Evolutionary conservation across 2,888 invertebrate genomes (phyloP).

Genomic region (Orthosia gothica): DNA sequence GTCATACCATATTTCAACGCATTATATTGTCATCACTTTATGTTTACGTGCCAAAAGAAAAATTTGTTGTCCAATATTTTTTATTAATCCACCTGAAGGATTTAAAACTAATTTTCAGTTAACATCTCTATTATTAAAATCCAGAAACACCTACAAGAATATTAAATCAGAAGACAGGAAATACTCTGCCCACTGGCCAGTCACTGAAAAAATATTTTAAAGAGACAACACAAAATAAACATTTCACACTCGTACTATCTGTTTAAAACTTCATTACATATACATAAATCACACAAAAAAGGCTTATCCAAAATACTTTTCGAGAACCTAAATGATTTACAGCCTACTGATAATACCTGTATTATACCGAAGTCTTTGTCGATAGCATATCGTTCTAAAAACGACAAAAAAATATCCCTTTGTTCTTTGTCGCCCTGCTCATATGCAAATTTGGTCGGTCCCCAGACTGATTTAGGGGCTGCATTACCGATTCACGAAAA

Average conservation of each 20-base stretch:
- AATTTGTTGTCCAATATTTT: too few relatives aligned
- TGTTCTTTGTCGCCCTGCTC: conserved; percentile 90
- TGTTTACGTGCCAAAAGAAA: too few relatives aligned
- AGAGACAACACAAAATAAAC: conserved; percentile 12
- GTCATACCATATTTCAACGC: too few relatives aligned
- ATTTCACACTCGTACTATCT: conserved; percentile 32
- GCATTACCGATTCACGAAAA: conserved; percentile 84
- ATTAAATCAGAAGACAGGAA: background rate
- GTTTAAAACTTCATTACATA: conserved; percentile 61
- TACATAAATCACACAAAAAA: conserved; percentile 68
- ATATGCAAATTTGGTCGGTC: conserved; percentile 87
- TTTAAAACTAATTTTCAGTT: too few relatives aligned
- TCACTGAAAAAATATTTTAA: background rate
- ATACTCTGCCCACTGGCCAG: too few relatives aligned
- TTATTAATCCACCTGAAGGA: too few relatives aligned
- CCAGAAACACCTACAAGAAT: background rate
- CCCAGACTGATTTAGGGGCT: conserved; percentile 85
- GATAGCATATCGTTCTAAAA: conserved; percentile 84
- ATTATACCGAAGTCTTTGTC: conserved; percentile 79
- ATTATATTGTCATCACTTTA: too few relatives aligned
- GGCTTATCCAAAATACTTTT: conserved; percentile 61
- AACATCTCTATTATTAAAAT: background rate
- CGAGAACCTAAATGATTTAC: conserved; percentile 82
- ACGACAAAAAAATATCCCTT: conserved; percentile 77
- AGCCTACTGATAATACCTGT: conserved; percentile 76